Evolutionary conservation across 2,113 vertebrate genomes (phyloP), one percentile per base, ranked within the genome.

Genomic region (Cygnus atratus): DNA sequence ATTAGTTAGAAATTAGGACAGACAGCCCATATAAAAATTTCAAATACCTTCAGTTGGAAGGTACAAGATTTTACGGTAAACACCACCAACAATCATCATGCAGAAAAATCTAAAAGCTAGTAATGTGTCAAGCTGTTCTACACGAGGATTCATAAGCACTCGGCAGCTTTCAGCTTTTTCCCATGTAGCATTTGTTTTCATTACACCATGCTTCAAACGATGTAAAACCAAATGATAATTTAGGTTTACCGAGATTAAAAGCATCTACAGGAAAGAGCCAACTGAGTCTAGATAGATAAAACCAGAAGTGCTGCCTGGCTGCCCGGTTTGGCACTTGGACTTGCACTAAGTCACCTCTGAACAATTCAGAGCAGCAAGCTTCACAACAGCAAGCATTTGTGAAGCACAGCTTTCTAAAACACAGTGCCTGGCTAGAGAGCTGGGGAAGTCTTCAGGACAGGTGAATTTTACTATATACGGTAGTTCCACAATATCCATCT

Each of bases 401-500:
- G 25, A 28, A 63, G 26, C 61, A 39, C 7, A 7, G 52, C 14
- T 74, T 75, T 83, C 79, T 16, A 66, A 88, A 88, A 58, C 3
- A 14, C 57, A 88, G 0, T 4, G 29, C 48, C 35, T 25, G 24
- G 24, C 48, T 67, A 7, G 1, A 54, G 48, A 62, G 29, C 7
- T 25, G 33, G 6, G 15, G 3, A 3, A 8, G 13, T 37, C 62
- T 65, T 76, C 2, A 28, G 50, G 26, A 29, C n/a, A 83, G 37
- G 22, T 8, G 2, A 48, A 62, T 62, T 82, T 65, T 70, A 73
- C 4, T 33, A 20, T 14, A 21, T 10, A 33, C 9, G 3, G 13
- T 65, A 73, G 18, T 33, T 83, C 57, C 20, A n/a, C 0, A 0
- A 14, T 6, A 37, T 14, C 43, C 18, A 35, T 10, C 28, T 77